phyloP scores from a whole-genome alignment of 2,888 invertebrate species.

The Noctua janthe region DNA sequence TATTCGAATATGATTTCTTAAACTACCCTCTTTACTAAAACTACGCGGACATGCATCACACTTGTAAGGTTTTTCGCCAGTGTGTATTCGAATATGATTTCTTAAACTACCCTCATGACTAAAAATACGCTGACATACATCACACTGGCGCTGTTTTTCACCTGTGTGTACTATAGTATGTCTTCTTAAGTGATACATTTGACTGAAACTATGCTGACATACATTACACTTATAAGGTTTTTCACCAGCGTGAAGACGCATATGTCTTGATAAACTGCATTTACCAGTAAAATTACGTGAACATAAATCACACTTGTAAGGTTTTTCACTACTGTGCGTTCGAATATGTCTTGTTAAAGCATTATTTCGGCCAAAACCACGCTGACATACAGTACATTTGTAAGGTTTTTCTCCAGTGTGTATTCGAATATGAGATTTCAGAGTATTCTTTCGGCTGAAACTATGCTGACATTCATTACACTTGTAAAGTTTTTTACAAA shows the following conservation, averaged over 20 bases:
- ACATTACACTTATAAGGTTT: not conserved
- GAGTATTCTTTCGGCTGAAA: not conserved
- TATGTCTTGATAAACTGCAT: not conserved
- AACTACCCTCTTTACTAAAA: not conserved
- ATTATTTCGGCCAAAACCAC: not conserved
- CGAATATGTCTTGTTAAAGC: not conserved
- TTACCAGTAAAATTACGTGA: not conserved
- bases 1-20: not conserved
- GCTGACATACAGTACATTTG: not conserved
- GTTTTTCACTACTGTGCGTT: not conserved
- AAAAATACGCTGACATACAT: not conserved
- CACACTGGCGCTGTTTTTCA: not conserved
- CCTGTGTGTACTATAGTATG: not conserved
- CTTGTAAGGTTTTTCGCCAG: not conserved
- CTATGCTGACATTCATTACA: not conserved
- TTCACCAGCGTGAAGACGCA: not conserved
- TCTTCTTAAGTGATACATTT: not conserved
- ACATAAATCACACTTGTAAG: not conserved
- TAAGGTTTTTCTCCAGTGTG: not conserved
- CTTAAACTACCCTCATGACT: not conserved
- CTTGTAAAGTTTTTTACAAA: not conserved
- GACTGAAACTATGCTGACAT: not conserved
- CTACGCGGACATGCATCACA: not conserved
- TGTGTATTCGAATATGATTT: slow-evolving; percentile 2
- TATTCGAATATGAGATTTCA: not conserved